Evolutionary conservation across 2,888 invertebrate species (phyloP).

Genomic region (Scrobipalpa costella): DNA sequence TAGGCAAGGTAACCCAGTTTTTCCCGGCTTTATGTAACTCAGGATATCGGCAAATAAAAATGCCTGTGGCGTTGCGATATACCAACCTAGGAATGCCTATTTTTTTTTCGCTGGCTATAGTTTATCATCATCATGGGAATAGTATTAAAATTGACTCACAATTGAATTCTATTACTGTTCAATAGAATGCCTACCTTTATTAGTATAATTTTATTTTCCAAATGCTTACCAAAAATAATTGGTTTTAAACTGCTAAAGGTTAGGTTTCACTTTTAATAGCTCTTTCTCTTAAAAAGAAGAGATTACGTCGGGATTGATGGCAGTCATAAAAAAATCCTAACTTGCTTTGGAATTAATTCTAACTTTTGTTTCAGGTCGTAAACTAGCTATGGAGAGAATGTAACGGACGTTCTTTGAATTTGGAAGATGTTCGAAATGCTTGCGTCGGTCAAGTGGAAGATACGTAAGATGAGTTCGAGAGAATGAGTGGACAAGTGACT

Average conservation of each 20-base stretch:
- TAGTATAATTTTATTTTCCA: too few species aligned
- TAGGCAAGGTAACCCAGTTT: too few species aligned
- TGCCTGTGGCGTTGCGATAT: neutral
- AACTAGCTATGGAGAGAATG: conserved; percentile 10
- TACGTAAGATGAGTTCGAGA: conserved; percentile 36
- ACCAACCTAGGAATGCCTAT: too few species aligned
- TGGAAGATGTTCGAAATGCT: conserved; percentile 35
- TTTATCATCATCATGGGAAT: too few species aligned
- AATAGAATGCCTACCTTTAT: too few species aligned
- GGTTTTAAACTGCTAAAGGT: neutral
- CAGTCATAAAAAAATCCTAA: conserved; percentile 18
- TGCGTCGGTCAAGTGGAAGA: conserved; percentile 37
- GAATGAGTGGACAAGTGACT: conserved; percentile 36
- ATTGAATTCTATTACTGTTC: too few species aligned
- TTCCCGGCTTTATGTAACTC: neutral
- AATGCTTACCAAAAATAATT: neutral
- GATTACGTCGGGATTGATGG: conserved; percentile 20
- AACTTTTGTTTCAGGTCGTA: conserved; percentile 27
- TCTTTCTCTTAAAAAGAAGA: conserved; percentile 5
- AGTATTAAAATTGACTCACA: too few species aligned
- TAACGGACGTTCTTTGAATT: conserved; percentile 2
- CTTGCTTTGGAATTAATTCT: conserved; percentile 16
- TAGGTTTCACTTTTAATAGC: conserved; percentile 22
- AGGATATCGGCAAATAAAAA: neutral
- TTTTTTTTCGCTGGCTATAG: too few species aligned